These are phyloP conservation scores for Ibycter americanus DNA, from an alignment of 2,797 vertebrate genomes.

Conservation along the genomic window DNA sequence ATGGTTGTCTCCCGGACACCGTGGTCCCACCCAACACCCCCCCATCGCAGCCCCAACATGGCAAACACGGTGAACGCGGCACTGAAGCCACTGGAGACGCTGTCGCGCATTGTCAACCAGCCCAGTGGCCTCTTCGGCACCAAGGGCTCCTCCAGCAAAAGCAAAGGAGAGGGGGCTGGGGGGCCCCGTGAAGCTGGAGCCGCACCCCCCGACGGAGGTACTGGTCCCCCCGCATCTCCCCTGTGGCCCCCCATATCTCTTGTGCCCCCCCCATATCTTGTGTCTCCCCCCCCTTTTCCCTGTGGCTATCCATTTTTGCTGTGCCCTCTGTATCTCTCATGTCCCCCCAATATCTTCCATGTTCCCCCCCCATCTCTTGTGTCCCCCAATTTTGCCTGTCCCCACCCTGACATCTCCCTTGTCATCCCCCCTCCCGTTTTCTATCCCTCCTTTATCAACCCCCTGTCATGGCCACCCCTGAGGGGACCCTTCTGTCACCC, in stretches of 20 bases:
- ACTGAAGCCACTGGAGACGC: conserved; percentile 92
- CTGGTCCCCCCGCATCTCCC: no score
- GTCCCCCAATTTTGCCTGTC: no score
- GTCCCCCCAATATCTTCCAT: no score
- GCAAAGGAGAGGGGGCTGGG: conserved; percentile 87
- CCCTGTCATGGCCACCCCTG: no score
- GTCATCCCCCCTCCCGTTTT: no score
- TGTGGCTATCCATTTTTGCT: no score
- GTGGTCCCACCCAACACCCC: neutral
- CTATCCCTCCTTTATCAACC: no score
- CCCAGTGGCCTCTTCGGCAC: conserved; percentile 93
- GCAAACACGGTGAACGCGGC: conserved; percentile 97
- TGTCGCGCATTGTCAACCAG: conserved; percentile 96
- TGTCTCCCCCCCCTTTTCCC: neutral
- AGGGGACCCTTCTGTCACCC: neutral
- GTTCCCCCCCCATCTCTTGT: no score
- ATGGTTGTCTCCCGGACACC: neutral
- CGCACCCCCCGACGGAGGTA: neutral
- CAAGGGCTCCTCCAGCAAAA: conserved; percentile 92
- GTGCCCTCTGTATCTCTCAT: no score
- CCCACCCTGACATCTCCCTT: no score
- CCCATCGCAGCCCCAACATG: conserved; percentile 89
- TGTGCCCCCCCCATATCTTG: neutral
- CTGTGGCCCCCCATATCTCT: neutral
- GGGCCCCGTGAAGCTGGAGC: conserved; percentile 83